These are phyloP conservation scores for Caenorhabditis imperialis DNA, from an alignment of 2,888 invertebrate species.

Conservation along the genomic window DNA sequence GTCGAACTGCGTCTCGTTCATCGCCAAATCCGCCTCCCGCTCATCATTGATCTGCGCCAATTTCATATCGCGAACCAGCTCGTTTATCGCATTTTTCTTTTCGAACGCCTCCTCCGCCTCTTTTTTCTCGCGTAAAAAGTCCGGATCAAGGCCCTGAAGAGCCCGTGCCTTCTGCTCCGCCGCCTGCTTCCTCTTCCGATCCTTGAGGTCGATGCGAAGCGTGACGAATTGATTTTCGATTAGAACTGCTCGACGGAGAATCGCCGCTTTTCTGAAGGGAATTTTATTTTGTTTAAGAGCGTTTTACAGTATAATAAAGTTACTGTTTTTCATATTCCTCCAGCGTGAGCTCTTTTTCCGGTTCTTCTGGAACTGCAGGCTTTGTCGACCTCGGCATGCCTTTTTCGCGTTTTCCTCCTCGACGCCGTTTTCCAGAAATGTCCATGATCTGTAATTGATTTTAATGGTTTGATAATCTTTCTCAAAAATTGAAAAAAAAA, in stretches of 20 bases:
- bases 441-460: not conserved
- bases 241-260: slow-evolving; percentile 6
- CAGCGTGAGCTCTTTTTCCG: not conserved
- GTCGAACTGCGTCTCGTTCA: slow-evolving; percentile 12
- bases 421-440: not conserved
- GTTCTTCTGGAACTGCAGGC: slow-evolving; percentile 14
- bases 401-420: slow-evolving; percentile 15
- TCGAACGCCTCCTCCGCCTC: slow-evolving; percentile 6
- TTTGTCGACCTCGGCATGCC: not conserved
- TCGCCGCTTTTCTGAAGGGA: slow-evolving; percentile 20
- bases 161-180: slow-evolving; percentile 5
- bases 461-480: not conserved
- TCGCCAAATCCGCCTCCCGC: slow-evolving; percentile 21
- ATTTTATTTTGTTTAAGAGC: not conserved
- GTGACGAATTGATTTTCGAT: slow-evolving; percentile 16
- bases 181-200: slow-evolving; percentile 1
- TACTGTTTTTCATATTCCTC: slow-evolving; percentile 26
- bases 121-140: slow-evolving; percentile 6
- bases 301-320: not conserved
- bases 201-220: slow-evolving; percentile 10
- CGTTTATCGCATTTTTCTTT: slow-evolving; percentile 1
- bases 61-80: slow-evolving; percentile 6
- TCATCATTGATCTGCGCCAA: slow-evolving; percentile 26
- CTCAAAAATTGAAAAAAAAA: not conserved
- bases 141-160: not conserved